A percentile compares a stretch with the other conserved stretches of the same genome.
These are phyloP conservation scores for Prunella fulvescens DNA, from an alignment of 2,113 vertebrate species.

Conservation along the genomic window DNA sequence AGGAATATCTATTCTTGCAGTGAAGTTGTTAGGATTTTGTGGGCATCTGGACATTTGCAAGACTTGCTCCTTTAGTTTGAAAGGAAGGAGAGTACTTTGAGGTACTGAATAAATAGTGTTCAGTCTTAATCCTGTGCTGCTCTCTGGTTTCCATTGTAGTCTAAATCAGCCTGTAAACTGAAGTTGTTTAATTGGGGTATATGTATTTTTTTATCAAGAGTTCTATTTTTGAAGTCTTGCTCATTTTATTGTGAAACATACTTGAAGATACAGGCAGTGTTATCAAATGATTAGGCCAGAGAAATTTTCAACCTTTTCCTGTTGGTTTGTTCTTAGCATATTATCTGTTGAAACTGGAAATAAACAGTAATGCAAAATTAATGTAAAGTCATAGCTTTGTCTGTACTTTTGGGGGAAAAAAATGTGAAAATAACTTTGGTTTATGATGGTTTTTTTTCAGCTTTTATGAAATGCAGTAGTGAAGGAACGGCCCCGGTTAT, in stretches of 20 bases:
- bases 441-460: conserved; percentile 66
- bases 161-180: not conserved
- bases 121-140: not conserved
- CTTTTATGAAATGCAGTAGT: conserved; percentile 88
- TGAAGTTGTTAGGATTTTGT: not conserved
- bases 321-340: not conserved
- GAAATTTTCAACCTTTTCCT: not conserved
- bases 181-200: not conserved
- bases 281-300: not conserved
- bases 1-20: not conserved
- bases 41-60: not conserved
- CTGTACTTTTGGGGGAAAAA: not conserved
- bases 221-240: not conserved
- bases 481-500: conserved; percentile 83
- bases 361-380: not conserved
- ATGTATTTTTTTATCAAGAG: not conserved
- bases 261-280: not conserved
- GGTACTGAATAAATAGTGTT: not conserved
- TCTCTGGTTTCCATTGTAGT: not conserved
- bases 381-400: not conserved
- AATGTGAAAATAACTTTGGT: not conserved
- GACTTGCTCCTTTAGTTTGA: not conserved
- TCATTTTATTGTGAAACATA: not conserved
- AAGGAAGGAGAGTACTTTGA: not conserved
- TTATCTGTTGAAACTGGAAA: not conserved